phyloP scores from a whole-genome alignment of 2,797 vertebrate species.

The Gobio occitaniae region DNA sequence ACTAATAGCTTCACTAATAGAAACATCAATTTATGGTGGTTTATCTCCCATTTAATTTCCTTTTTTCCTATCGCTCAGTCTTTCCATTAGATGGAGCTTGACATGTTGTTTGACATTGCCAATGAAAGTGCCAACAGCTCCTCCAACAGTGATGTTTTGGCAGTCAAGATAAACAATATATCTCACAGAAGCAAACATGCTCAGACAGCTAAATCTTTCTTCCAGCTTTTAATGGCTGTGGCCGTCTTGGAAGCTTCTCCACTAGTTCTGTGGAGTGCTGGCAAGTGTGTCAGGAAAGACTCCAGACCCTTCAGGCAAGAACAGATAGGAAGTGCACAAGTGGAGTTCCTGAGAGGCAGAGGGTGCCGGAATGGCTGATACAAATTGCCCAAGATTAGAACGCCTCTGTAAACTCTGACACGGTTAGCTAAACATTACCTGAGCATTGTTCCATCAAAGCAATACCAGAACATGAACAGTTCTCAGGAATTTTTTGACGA shows the following conservation, averaged over 20 bases:
- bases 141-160: background rate
- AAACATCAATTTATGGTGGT: background rate
- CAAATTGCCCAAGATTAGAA: background rate
- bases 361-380: background rate
- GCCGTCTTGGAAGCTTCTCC: background rate
- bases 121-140: background rate
- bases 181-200: background rate
- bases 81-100: background rate
- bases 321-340: conserved; percentile 3
- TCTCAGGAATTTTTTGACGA: background rate
- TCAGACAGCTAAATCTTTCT: background rate
- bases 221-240: background rate
- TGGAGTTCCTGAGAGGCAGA: background rate
- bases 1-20: background rate
- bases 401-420: background rate
- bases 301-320: conserved; percentile 10
- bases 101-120: conserved; percentile 15
- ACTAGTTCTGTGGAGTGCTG: conserved; percentile 16
- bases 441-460: background rate
- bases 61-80: background rate
- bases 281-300: background rate
- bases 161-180: conserved; percentile 7
- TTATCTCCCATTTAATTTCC: background rate
- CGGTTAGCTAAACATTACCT: background rate
- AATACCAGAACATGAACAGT: background rate